phyloP scores from a whole-genome alignment of 2,888 invertebrate species.

The Congeria kusceri region DNA sequence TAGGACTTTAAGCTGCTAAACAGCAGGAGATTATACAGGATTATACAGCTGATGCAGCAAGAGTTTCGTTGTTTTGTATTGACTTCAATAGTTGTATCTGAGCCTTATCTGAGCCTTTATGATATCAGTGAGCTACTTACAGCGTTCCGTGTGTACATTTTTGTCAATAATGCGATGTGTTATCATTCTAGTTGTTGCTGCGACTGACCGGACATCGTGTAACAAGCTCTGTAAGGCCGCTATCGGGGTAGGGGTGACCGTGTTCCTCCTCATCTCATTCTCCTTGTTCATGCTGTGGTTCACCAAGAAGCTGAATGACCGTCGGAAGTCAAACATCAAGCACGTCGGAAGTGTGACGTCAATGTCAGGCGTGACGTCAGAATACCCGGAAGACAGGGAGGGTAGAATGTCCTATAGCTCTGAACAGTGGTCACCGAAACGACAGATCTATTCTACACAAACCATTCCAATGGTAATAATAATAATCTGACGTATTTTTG shows the following conservation, averaged over 20 bases:
- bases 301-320: constrained; percentile 66
- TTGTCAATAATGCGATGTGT: too few relatives aligned
- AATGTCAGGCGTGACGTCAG: constrained; percentile 80
- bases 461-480: constrained; percentile 39
- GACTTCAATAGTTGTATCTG: too few relatives aligned
- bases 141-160: too few relatives aligned
- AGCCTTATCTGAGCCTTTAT: too few relatives aligned
- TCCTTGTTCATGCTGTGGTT: constrained; percentile 65
- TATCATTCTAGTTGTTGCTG: constrained; percentile 29
- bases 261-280: constrained; percentile 61
- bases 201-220: constrained; percentile 44
- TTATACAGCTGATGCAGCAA: too few relatives aligned
- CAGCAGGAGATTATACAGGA: too few relatives aligned
- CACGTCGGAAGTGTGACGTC: constrained; percentile 81
- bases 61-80: too few relatives aligned
- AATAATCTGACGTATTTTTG: too few relatives aligned
- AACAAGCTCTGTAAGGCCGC: constrained; percentile 52
- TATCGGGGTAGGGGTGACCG: constrained; percentile 63
- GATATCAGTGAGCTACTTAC: too few relatives aligned
- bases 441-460: constrained; percentile 48
- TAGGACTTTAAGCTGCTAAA: too few relatives aligned
- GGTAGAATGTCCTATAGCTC: constrained; percentile 62
- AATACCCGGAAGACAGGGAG: constrained; percentile 82
- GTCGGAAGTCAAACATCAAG: constrained; percentile 74
- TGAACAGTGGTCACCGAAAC: constrained; percentile 67